phyloP scores from a whole-genome alignment of 1,140 invertebrate genomes.

The Scaptomyza montana region DNA sequence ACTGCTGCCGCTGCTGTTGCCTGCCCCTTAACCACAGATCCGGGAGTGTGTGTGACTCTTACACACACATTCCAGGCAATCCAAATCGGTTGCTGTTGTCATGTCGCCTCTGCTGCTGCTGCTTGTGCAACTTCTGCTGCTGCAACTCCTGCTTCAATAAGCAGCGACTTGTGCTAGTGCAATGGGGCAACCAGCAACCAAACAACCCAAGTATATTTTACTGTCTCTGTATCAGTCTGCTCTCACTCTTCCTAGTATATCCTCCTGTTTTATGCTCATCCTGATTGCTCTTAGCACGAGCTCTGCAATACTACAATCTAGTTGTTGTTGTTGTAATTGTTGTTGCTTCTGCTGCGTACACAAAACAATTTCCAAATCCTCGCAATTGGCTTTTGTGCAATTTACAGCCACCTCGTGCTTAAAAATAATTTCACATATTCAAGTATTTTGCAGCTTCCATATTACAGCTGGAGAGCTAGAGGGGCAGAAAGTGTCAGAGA shows the following conservation, averaged over 20 bases:
- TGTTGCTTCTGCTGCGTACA: conserved; percentile 24
- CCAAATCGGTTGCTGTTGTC: conserved; percentile 35
- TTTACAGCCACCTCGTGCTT: conserved; percentile 67
- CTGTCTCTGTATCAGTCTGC: conserved; percentile 16
- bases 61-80: conserved; percentile 19
- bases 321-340: not conserved
- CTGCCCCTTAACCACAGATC: conserved; percentile 24
- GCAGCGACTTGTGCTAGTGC: conserved; percentile 26
- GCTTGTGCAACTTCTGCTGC: conserved; percentile 3
- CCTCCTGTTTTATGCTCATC: conserved; percentile 31
- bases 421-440: conserved; percentile 69
- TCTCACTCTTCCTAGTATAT: conserved; percentile 11
- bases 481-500: conserved; percentile 5
- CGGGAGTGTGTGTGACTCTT: conserved; percentile 8
- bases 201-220: conserved; percentile 48
- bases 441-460: conserved; percentile 48
- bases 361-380: conserved; percentile 71
- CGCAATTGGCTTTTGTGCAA: conserved; percentile 73
- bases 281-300: conserved; percentile 13
- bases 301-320: conserved; percentile 15
- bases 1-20: conserved; percentile 47
- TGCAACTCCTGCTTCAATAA: conserved; percentile 28
- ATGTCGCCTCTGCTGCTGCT: conserved; percentile 18
- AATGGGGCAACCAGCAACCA: conserved; percentile 17
- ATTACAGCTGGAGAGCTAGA: conserved; percentile 27